Evolutionary conservation across 2,113 vertebrate species (phyloP), one percentile per base, ranked within the genome.

Genomic region (Peucedramus taeniatus): DNA sequence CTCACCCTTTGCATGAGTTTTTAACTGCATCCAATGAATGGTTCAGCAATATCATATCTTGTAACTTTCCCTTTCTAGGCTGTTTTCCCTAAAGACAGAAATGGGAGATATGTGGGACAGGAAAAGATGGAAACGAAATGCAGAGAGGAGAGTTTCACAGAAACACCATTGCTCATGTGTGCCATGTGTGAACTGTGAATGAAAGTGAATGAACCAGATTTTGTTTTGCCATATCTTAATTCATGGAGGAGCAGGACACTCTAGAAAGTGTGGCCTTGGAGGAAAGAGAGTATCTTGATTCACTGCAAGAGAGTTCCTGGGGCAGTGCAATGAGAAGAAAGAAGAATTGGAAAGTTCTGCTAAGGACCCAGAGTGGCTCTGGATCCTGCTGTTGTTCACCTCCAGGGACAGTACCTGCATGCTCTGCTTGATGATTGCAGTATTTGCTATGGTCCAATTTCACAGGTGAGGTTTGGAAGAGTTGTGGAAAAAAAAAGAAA

Each of bases 301-400:
- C 30, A 31, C 57, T 1, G 0, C 35, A 70, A 68, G 35, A 79
- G 26, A 85, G 23, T 26, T 40, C 11, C n/a, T 75, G 65, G 31
- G 18, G 12, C 61, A 64, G 21, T 24, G 57, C 51, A 44, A 17
- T 21, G 27, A 79, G 75, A 88, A 90, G 21, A 11, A 79, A 87
- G 87, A 71, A 39, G 35, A 68, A 66, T 65, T 17, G 39, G 68
- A 27, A 74, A 66, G 37, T 78, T 84, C n/a, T 89, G 81, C 81
- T 53, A 13, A 74, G 64, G n/a, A 81, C 28, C 7, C 31, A 31
- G 59, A 45, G 11, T 49, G 31, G 37, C 31, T 94, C 61, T 85
- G 70, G 15, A 23, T 89, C 39, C 75, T 63, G 74, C 33, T 63
- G 33, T 31, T 0, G 0, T 63, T 91, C 3, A 0, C 33, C 65